Evolutionary conservation across 2,797 vertebrate genomes (phyloP), one percentile per base, ranked within the genome.

Genomic region (Eleutherodactylus coqui): DNA sequence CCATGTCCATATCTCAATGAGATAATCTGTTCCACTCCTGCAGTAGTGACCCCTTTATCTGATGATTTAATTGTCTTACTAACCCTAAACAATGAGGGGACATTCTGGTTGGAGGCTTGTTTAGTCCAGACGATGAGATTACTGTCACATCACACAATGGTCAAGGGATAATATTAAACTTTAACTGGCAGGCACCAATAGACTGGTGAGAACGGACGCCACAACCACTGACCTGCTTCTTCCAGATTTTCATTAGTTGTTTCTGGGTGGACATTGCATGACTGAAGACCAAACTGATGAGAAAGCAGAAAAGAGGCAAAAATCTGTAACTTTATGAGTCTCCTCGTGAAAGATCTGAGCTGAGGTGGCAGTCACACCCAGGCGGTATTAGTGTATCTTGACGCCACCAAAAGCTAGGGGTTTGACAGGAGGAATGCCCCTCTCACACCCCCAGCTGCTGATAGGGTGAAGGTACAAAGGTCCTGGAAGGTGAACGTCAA

Each of bases 91-190:
- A 27, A 11, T 29, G 10, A 64, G 29, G 29, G 34, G 60, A 64
- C 14, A 19, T 3, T 3, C 64, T 7, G 17, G 19, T 8, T 36
- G 5, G 67, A 41, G 67, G 36, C 69, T 27, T 41, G 34, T 14
- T 38, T 4, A 34, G 32, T 55, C 49, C 21, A 13, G 45, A 58
- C 14, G 51, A 38, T 21, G 11, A 38, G 51, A 58, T 58, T 60
- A 34, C 24, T 78, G 36, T n/a, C 34, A 78, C n/a, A 58, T 53
- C 24, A 13, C 32, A 78, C 76, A 60, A 60, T 78, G 38, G 24
- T 36, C 55, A 4, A 9, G 5, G 53, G 76, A 58, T 78, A 78
- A 78, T 78, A 29, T 36, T 78, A 78, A 78, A 78, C 76, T 78
- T 41, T 78, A 77, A 78, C 55, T 58, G 24, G n/a, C 34, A 78